Conservation (phyloP, 2,888 invertebrate genomes). For the Ennomos erosarius region DNA sequence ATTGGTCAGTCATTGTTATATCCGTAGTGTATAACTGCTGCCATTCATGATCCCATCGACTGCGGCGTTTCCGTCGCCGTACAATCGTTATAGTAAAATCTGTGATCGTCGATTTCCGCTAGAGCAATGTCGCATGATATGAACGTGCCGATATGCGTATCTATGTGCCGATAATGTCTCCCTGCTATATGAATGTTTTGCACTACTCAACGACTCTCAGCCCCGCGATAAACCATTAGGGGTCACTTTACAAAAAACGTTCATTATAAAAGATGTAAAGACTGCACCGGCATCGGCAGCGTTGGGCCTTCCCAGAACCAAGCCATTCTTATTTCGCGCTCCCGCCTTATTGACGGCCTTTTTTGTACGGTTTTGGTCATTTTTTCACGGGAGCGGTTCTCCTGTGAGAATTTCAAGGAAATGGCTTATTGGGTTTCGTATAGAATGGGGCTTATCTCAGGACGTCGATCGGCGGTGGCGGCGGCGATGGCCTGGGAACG, state of each 20-base stretch:
- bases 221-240: slow-evolving; percentile 78
- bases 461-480: slow-evolving; percentile 63
- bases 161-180: slow-evolving; percentile 23
- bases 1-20: slow-evolving; percentile 62
- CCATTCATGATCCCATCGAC: slow-evolving; percentile 58
- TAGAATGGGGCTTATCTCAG: slow-evolving; percentile 75
- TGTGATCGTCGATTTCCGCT: slow-evolving; percentile 56
- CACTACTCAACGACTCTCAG: slow-evolving; percentile 63
- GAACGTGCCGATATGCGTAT: slow-evolving; percentile 29
- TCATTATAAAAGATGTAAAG: slow-evolving; percentile 82
- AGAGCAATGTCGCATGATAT: slow-evolving; percentile 15
- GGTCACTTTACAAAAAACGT: slow-evolving; percentile 77
- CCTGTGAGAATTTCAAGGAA: slow-evolving; percentile 81
- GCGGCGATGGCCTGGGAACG: slow-evolving; percentile 65
- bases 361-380: slow-evolving; percentile 74
- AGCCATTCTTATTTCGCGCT: slow-evolving; percentile 83
- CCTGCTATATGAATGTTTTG: slow-evolving; percentile 42
- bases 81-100: slow-evolving; percentile 52
- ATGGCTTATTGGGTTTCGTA: slow-evolving; percentile 83
- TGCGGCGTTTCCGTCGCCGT: slow-evolving; percentile 53
- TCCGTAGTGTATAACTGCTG: slow-evolving; percentile 52
- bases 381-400: slow-evolving; percentile 79
- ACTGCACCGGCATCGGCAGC: slow-evolving; percentile 80
- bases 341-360: slow-evolving; percentile 79
- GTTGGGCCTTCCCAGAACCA: slow-evolving; percentile 82